phyloP scores from a whole-genome alignment of 2,888 invertebrate genomes.

The Synanthedon andrenaeformis region DNA sequence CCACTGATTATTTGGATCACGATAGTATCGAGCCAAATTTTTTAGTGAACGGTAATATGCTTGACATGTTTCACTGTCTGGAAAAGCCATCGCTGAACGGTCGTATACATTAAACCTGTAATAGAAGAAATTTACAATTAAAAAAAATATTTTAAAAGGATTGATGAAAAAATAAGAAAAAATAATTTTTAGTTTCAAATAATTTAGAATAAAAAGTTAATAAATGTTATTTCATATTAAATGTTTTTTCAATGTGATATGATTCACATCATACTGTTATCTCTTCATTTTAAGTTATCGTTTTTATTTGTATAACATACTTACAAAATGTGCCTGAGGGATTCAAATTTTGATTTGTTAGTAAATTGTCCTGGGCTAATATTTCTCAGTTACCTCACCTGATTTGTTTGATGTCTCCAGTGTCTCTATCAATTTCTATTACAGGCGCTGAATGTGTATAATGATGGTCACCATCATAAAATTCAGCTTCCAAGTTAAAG shows the following conservation, averaged over 20 bases:
- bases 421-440: conserved; percentile 65
- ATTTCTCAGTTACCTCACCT: conserved; percentile 39
- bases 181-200: no score
- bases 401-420: conserved; percentile 71
- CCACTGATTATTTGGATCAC: conserved; percentile 64
- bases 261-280: no score
- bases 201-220: no score
- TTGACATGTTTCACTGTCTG: conserved; percentile 57
- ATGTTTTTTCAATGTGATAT: no score
- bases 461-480: conserved; percentile 73
- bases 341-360: no score
- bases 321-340: no score
- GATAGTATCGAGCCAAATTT: conserved; percentile 62
- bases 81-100: conserved; percentile 73
- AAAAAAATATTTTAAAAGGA: no score
- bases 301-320: no score
- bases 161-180: no score
- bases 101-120: conserved; percentile 80
- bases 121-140: background rate
- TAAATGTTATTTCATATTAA: no score
- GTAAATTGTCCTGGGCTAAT: no score
- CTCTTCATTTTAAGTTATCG: no score
- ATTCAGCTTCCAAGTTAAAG: conserved; percentile 73
- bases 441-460: conserved; percentile 70
- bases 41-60: conserved; percentile 74